Conservation (phyloP, 2,113 vertebrate genomes). For the Etheostoma spectabile region DNA sequence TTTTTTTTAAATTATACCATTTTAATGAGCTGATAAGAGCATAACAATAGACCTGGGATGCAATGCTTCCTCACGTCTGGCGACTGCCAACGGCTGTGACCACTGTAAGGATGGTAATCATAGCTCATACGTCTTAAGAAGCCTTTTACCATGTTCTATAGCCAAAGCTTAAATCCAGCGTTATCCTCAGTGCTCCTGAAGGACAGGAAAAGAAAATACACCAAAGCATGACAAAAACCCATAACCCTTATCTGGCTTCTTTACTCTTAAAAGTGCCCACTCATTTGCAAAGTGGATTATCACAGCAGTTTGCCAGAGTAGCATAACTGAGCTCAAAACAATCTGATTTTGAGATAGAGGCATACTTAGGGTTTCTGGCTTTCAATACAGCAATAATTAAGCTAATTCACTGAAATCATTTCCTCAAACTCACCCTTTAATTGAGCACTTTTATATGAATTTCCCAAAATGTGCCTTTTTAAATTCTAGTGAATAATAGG, state of each 20-base stretch:
- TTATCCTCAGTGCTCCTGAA: slow-evolving; percentile 36
- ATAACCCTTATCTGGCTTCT: slow-evolving; percentile 12
- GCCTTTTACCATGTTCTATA: slow-evolving; percentile 20
- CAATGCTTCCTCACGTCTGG: slow-evolving; percentile 9
- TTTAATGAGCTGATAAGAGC: slow-evolving; percentile 68
- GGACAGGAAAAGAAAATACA: slow-evolving; percentile 24
- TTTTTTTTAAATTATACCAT: slow-evolving; percentile 51
- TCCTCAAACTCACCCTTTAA: slow-evolving; percentile 1
- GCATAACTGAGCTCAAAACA: slow-evolving; percentile 16
- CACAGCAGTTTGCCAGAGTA: slow-evolving; percentile 10
- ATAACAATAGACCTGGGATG: slow-evolving; percentile 34
- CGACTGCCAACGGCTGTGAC: slow-evolving; percentile 28
- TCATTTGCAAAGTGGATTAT: slow-evolving; percentile 49
- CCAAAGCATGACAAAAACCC: slow-evolving; percentile 33
- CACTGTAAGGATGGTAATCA: slow-evolving; percentile 35
- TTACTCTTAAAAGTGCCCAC: slow-evolving; percentile 30
- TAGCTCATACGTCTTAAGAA: slow-evolving; percentile 17
- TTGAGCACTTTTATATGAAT: slow-evolving; percentile 20
- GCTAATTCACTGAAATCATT: slow-evolving; percentile 36
- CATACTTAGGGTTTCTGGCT: not conserved
- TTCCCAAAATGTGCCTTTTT: slow-evolving; percentile 12
- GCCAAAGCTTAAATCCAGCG: slow-evolving; percentile 33
- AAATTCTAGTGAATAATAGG: slow-evolving; percentile 33
- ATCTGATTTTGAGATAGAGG: slow-evolving; percentile 3
- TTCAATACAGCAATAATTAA: slow-evolving; percentile 29